Base-by-base conservation (phyloP, 1,140 invertebrate species). In the Apocrypta bakeri region DNA sequence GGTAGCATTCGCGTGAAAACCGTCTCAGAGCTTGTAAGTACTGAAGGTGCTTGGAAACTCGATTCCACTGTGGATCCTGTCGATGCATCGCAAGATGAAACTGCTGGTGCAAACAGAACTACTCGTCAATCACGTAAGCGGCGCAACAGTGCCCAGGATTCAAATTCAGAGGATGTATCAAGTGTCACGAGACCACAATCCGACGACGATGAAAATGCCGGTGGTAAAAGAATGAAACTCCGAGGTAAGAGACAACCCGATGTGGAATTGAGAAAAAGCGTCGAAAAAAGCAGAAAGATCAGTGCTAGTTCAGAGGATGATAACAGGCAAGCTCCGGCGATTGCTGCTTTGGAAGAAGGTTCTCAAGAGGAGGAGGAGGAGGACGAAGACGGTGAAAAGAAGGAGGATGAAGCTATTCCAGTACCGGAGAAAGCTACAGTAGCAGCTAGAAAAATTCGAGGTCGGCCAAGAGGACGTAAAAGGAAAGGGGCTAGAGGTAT, bases 161-260 rank as follows among this genome's bases (percentile, higher is more conserved):
- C 88, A 0, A 89, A 87, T 76, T 87, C 88, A 0, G 90, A 92
- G 6, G 90, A 91, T 6, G 29, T 64, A 0, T 79, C 78, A 24
- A 85, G 37, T 63, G 80, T 27, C 11, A 78, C 33, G n/a, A 86
- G 37, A 27, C 82, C 12, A 75, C 85, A 81, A 77, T 69, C 27
- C 9, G 82, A 88, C 14, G 87, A 91, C 66, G 88, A 89, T 31
- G 88, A 88, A n/a, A 89, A 89, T 81, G 88, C 88, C 21, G 91
- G 88, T 12, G 93, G 92, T 1, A 95, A 94, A 82, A 89, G 93
- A 14, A 91, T 93, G 84, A 94, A 92, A 75, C 88, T 94, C 68
- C 87, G 93, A 3, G 92, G 90, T 0, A 94, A 94, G 84, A 87
- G 91, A 21, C 82, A 88, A 1, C 86, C 93, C 0, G 93, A 95